Percentiles rank a stretch among this genome's conserved stretches.
Evolutionary conservation across 2,113 vertebrate species (phyloP).

Genomic region (Bostrychus sinensis): DNA sequence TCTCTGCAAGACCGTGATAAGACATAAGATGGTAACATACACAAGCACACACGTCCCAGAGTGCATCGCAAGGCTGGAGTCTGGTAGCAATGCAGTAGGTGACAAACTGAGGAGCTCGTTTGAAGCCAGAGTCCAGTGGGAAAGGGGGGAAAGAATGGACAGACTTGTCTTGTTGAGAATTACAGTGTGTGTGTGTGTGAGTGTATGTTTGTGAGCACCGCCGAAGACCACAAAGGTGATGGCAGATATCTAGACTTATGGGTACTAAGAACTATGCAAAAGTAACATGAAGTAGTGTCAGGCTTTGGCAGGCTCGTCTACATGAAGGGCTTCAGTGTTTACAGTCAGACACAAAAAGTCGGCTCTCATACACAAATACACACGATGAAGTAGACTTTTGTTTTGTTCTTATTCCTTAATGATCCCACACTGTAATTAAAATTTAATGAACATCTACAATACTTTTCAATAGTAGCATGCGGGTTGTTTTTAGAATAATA

Average conservation of each 20-base stretch:
- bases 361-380: conserved; percentile 5
- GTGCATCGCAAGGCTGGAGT: conserved; percentile 16
- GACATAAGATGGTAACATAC: conserved; percentile 31
- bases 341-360: conserved; percentile 8
- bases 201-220: conserved; percentile 27
- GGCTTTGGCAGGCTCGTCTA: conserved; percentile 29
- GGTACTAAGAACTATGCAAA: conserved; percentile 52
- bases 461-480: too few relatives aligned
- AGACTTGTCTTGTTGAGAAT: conserved; percentile 55
- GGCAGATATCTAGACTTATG: conserved; percentile 17
- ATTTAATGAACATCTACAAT: too few relatives aligned
- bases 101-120: conserved; percentile 55
- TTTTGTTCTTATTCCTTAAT: not conserved
- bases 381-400: not conserved
- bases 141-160: conserved; percentile 29
- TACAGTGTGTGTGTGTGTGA: conserved; percentile 27
- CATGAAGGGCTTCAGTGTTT: conserved; percentile 1
- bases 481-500: too few relatives aligned
- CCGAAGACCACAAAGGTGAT: conserved; percentile 10
- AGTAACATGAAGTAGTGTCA: conserved; percentile 58
- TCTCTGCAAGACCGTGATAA: conserved; percentile 44
- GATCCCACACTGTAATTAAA: not conserved
- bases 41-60: conserved; percentile 9
- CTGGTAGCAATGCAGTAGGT: conserved; percentile 38
- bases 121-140: conserved; percentile 53